A percentile compares a stretch with the other conserved stretches of the same genome.
Evolutionary conservation across 1,140 invertebrate genomes (phyloP).

Genomic region (Heliconius himera): DNA sequence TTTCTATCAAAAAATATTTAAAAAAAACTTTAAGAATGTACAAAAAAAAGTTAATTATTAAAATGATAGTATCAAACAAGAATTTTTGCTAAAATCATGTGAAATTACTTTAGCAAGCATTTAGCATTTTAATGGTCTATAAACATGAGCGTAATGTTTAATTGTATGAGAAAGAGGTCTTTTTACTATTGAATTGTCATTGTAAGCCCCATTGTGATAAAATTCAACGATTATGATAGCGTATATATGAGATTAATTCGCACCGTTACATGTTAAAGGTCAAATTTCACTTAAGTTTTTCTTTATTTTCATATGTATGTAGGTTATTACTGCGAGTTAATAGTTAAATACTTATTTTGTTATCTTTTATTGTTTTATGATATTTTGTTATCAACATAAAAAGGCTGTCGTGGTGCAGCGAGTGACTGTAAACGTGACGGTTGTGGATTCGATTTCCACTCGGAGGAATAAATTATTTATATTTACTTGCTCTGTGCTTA

Average conservation of each 20-base stretch:
- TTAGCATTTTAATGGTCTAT: background rate
- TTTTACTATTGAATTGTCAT: conserved; percentile 23
- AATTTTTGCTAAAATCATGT: conserved; percentile 1
- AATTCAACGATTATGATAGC: conserved; percentile 19
- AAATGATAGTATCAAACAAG: background rate
- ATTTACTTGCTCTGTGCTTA: too few species aligned
- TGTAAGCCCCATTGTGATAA: conserved; percentile 15
- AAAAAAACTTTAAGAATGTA: too few species aligned
- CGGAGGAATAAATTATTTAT: too few species aligned
- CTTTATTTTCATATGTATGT: background rate
- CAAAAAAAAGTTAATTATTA: too few species aligned
- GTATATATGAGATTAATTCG: background rate
- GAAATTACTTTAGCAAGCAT: background rate
- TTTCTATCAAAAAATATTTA: too few species aligned
- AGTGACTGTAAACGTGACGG: too few species aligned
- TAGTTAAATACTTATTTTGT: too few species aligned
- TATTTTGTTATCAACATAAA: too few species aligned
- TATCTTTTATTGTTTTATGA: too few species aligned
- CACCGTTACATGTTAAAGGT: conserved; percentile 3
- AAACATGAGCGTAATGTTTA: conserved; percentile 6
- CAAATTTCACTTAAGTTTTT: conserved; percentile 15
- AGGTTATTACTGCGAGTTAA: too few species aligned
- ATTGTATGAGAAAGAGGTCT: conserved; percentile 32
- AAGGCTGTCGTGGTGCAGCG: too few species aligned
- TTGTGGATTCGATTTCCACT: too few species aligned